phyloP scores from a whole-genome alignment of 1,140 invertebrate genomes.

The Zophobas atratus region DNA sequence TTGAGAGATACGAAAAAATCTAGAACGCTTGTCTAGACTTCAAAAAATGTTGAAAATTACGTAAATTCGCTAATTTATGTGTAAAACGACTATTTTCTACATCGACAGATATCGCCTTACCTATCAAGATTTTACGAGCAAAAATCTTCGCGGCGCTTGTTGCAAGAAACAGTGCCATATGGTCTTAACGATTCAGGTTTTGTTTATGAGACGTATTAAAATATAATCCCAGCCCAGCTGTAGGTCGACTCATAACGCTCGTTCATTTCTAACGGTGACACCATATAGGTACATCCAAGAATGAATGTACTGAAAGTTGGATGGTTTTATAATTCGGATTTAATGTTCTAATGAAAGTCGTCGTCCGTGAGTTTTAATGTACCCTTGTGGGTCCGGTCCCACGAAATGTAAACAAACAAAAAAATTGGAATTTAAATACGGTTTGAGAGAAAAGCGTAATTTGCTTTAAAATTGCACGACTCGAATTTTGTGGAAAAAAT shows the following conservation, averaged over 20 bases:
- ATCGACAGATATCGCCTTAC: neutral
- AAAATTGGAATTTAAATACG: too few species aligned
- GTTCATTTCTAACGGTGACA: constrained; percentile 7
- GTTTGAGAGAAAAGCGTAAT: too few species aligned
- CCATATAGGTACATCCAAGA: neutral
- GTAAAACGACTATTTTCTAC: neutral
- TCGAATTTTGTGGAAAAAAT: too few species aligned
- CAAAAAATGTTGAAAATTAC: constrained; percentile 9
- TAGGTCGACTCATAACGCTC: neutral
- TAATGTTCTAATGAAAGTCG: neutral
- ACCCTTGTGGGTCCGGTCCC: too few species aligned
- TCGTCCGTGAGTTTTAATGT: neutral
- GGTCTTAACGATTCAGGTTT: neutral
- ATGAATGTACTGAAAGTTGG: too few species aligned
- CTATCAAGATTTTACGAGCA: neutral
- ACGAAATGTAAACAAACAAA: too few species aligned
- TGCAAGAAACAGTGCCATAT: neutral
- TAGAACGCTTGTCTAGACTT: constrained; percentile 8
- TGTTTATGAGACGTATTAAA: constrained; percentile 1
- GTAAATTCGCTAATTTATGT: constrained; percentile 10
- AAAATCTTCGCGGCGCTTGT: neutral
- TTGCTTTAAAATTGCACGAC: too few species aligned
- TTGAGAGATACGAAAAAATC: neutral
- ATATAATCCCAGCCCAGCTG: neutral
- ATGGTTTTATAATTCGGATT: neutral